Percentiles rank a stretch among this genome's conserved stretches.
Conservation (phyloP, 2,888 invertebrate genomes). For the Heterodera filipjevi region DNA sequence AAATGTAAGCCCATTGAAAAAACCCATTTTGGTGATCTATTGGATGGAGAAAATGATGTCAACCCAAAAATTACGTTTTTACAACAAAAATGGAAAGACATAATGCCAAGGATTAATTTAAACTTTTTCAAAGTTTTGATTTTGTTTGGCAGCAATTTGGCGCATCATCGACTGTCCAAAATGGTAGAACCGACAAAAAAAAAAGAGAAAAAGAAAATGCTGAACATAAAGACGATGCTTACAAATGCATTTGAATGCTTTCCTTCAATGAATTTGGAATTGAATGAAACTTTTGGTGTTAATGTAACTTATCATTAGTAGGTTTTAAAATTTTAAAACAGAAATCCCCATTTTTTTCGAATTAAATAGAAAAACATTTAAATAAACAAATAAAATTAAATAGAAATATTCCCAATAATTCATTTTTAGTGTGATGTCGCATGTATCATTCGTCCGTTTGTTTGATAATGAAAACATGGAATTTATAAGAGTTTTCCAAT, state of each 20-base stretch:
- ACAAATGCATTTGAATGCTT: neutral
- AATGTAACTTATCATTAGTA: neutral
- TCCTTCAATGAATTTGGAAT: neutral
- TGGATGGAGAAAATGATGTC: neutral
- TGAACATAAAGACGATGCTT: neutral
- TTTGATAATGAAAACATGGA: too few species aligned
- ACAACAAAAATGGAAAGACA: neutral
- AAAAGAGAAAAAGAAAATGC: neutral
- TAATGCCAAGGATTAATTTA: neutral
- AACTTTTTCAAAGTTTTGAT: neutral
- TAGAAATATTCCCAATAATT: too few species aligned
- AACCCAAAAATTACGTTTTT: neutral
- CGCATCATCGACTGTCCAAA: neutral
- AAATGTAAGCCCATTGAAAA: neutral
- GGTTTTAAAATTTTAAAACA: neutral
- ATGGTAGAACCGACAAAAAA: neutral
- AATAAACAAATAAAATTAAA: too few species aligned
- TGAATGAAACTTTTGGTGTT: neutral
- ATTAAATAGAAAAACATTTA: too few species aligned
- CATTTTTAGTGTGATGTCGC: too few species aligned
- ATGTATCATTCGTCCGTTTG: too few species aligned
- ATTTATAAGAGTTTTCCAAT: too few species aligned
- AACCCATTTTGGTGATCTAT: neutral
- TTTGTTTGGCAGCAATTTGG: constrained; percentile 5
- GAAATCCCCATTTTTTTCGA: too few species aligned